Conservation (phyloP, 2,797 vertebrate species). For the Cephalopachus bancanus region DNA sequence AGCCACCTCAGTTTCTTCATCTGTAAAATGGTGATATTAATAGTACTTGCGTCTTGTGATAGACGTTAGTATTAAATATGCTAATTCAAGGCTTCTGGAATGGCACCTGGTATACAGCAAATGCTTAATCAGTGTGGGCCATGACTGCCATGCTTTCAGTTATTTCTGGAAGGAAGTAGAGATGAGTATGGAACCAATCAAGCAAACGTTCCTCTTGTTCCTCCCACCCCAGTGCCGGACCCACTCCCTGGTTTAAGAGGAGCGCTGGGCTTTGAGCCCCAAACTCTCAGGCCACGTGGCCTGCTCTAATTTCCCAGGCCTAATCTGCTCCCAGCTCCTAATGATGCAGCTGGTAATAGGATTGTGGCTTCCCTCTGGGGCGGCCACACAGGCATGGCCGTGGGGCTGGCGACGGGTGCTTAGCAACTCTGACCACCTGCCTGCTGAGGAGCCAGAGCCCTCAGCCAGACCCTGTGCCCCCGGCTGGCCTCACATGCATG, state of each 20-base stretch:
- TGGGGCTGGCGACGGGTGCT: constrained; percentile 83
- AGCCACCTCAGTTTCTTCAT: background rate
- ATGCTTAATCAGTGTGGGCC: background rate
- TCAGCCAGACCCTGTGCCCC: constrained; percentile 71
- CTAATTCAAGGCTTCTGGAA: background rate
- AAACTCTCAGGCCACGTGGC: constrained; percentile 66
- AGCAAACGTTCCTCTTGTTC: background rate
- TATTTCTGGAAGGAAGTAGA: background rate
- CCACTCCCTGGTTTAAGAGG: constrained; percentile 27
- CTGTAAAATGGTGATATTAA: background rate
- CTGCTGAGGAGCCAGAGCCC: constrained; percentile 84
- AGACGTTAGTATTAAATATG: background rate
- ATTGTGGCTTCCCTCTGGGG: constrained; percentile 90
- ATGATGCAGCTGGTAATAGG: constrained; percentile 91
- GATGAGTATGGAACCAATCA: constrained; percentile 3
- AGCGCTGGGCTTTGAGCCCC: background rate
- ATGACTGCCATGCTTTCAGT: background rate
- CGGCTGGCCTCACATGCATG: background rate
- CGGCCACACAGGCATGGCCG: constrained; percentile 86
- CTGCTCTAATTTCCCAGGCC: constrained; percentile 95
- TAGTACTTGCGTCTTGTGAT: background rate
- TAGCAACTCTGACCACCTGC: constrained; percentile 24
- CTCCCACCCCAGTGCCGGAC: background rate
- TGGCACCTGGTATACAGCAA: background rate
- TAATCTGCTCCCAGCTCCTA: constrained; percentile 96